A percentile compares a stretch with the other conserved stretches of the same genome.
phyloP scores from a whole-genome alignment of 2,888 invertebrate genomes.

The Parapristionchus giblindavisi region DNA sequence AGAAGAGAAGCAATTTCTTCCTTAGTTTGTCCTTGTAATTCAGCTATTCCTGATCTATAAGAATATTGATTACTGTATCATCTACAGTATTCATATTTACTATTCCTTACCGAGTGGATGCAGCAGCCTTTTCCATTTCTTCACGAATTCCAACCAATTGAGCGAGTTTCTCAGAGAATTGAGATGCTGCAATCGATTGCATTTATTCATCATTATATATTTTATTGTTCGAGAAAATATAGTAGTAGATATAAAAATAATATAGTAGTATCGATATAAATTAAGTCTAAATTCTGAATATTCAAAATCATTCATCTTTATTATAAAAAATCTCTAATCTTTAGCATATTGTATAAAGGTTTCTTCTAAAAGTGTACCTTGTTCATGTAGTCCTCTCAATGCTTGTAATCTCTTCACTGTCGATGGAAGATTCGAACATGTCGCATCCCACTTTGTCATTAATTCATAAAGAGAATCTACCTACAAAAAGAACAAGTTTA shows the following conservation, averaged over 20 bases:
- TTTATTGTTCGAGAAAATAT: background rate
- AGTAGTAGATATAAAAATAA: background rate
- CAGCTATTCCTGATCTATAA: slow-evolving; percentile 19
- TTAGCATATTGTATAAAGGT: too few species aligned
- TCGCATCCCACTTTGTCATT: slow-evolving; percentile 48
- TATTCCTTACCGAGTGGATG: slow-evolving; percentile 6
- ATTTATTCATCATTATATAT: background rate
- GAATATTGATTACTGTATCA: background rate
- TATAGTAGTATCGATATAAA: background rate
- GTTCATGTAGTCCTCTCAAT: slow-evolving; percentile 53
- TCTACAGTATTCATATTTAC: background rate
- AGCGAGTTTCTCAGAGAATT: slow-evolving; percentile 50
- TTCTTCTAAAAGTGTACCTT: slow-evolving; percentile 38
- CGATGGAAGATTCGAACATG: slow-evolving; percentile 50
- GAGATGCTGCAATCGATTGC: slow-evolving; percentile 43
- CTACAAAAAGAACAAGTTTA: background rate
- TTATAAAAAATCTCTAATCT: background rate
- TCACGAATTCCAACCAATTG: slow-evolving; percentile 51
- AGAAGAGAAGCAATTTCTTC: slow-evolving; percentile 33
- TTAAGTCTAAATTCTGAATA: background rate
- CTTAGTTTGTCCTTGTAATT: slow-evolving; percentile 37
- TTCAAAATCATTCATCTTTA: background rate
- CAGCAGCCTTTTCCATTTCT: slow-evolving; percentile 51
- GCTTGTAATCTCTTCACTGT: slow-evolving; percentile 55
- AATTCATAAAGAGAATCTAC: slow-evolving; percentile 26